Evolutionary conservation across 1,140 invertebrate species (phyloP).

Genomic region (Zaprionus lachaisei): DNA sequence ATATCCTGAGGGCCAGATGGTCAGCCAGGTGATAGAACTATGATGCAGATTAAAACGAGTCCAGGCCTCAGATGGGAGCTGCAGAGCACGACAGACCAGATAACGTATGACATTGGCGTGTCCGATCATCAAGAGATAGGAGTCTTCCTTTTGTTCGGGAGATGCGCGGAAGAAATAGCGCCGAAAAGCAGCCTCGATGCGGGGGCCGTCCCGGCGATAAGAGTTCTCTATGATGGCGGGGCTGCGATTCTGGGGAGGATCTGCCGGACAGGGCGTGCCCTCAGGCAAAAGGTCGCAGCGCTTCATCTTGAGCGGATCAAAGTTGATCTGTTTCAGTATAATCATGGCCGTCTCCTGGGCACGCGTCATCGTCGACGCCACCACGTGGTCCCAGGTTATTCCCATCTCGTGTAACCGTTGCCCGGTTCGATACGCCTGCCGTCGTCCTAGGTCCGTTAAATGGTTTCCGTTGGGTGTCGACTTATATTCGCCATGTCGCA

Average conservation of each 20-base stretch:
- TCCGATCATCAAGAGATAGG: slow-evolving; percentile 96
- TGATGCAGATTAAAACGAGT: slow-evolving; percentile 95
- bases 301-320: slow-evolving; percentile 85
- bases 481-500: slow-evolving; percentile 98
- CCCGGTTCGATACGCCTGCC: slow-evolving; percentile 93
- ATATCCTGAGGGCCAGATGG: slow-evolving; percentile 92
- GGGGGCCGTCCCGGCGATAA: slow-evolving; percentile 94
- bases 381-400: slow-evolving; percentile 90
- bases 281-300: slow-evolving; percentile 93
- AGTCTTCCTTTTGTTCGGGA: slow-evolving; percentile 91
- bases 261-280: slow-evolving; percentile 96
- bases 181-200: slow-evolving; percentile 98
- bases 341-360: slow-evolving; percentile 95
- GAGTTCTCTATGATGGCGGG: slow-evolving; percentile 88
- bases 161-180: slow-evolving; percentile 96
- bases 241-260: slow-evolving; percentile 93
- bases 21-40: slow-evolving; percentile 96
- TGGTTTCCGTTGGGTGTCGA: slow-evolving; percentile 90
- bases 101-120: slow-evolving; percentile 99
- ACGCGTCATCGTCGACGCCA: slow-evolving; percentile 96
- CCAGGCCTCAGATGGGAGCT: slow-evolving; percentile 98
- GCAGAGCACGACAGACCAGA: slow-evolving; percentile 98
- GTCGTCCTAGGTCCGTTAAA: slow-evolving; percentile 92
- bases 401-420: slow-evolving; percentile 89
- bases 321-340: slow-evolving; percentile 86